Base-by-base conservation (phyloP, 1,140 invertebrate genomes). In the Mesaphorura yosii region DNA sequence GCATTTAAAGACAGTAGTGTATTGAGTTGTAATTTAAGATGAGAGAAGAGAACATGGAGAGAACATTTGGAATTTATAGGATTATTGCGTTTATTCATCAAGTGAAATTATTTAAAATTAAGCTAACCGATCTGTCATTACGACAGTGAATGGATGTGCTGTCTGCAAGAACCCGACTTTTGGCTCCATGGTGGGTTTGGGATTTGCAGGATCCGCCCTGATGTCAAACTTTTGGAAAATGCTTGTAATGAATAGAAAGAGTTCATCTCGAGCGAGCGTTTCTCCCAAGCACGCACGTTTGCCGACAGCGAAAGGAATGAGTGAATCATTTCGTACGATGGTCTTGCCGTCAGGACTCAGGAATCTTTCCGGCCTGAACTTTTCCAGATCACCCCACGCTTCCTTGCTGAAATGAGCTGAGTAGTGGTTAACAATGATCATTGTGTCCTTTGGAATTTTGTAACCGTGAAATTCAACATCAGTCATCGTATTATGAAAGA, bases 331-430 rank as follows among this genome's bases (percentile, higher is more conserved):
- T 41, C 17, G n/a, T 6, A 17, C 17, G 17, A 41, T 41, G 7
- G 6, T 19, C 17, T 41, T 41, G 6, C 39, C 39, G 22, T 41
- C 39, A 7, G n/a, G 6, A 5, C n/a, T 10, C n/a, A 41, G 7
- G 22, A 41, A 41, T 41, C 39, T 6, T 10, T 15, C 7, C 22
- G 39, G 39, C 7, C 17, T 6, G 22, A 41, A 41, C 22, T 6
- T 41, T 19, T 41, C 17, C 7, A 20, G 39, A 6, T 41, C 17
- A 6, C 17, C 39, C 39, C 39, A 41, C n/a, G 22, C 22, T 19
- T 41, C 17, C 31, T 41, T 6, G 22, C 1, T 79, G 73, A 82
- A 81, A 53, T 66, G 66, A 64, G 71, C 68, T 1, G 65, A 65
- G 41, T 65, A 72, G 26, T 71, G 47, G 53, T 74, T 73, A 3